Evolutionary conservation across 2,797 vertebrate genomes (phyloP).

Genomic region (Otus scops): DNA sequence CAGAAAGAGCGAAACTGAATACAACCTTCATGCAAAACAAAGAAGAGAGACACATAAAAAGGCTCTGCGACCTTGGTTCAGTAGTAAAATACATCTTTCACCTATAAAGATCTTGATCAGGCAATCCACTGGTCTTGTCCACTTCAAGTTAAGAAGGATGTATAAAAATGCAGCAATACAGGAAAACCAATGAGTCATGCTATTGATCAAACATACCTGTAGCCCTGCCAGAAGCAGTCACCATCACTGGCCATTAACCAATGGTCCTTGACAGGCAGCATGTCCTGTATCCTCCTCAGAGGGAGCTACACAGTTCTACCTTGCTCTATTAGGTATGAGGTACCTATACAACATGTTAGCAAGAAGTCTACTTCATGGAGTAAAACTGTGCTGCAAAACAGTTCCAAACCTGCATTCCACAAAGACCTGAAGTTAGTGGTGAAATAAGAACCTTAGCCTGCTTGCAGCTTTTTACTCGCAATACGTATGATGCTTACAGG

Average conservation of each 20-base stretch:
- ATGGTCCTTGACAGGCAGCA: neutral
- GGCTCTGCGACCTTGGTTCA: neutral
- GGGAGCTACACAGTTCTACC: fast-evolving
- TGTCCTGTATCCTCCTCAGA: neutral
- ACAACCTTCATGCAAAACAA: neutral
- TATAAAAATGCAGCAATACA: neutral
- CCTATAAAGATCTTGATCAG: neutral
- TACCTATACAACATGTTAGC: neutral
- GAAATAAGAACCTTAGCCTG: neutral
- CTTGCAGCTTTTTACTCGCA: neutral
- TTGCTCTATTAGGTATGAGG: neutral
- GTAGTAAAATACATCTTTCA: neutral
- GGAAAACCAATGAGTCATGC: neutral
- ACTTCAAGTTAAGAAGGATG: neutral
- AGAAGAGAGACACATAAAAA: neutral
- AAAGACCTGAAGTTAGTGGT: neutral
- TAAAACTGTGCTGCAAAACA: neutral
- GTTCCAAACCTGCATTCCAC: neutral
- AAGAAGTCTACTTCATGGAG: neutral
- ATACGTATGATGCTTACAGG: neutral
- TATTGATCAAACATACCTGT: neutral
- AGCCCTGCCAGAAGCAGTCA: neutral
- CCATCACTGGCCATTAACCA: neutral
- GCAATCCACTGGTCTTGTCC: neutral
- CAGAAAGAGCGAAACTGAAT: neutral